Evolutionary conservation across 2,797 vertebrate species (phyloP).

Genomic region (Sebastes nivosus): DNA sequence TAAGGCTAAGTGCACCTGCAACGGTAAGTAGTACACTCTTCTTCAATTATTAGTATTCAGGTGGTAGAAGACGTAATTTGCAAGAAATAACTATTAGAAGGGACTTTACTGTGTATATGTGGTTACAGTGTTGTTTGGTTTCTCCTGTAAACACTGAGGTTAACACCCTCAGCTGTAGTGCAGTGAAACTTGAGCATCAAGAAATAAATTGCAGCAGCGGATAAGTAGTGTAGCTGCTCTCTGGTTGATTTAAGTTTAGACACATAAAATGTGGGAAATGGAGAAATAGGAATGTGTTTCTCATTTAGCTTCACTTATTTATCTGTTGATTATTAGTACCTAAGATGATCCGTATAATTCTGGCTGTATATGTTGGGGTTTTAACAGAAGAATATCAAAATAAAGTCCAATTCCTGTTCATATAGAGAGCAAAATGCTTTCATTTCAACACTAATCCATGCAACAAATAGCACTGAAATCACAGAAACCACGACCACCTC

Average conservation of each 20-base stretch:
- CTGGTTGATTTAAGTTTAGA: background rate
- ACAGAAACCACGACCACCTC: background rate
- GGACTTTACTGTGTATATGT: background rate
- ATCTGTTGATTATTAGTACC: background rate
- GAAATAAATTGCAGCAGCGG: background rate
- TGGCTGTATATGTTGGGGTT: background rate
- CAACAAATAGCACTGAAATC: background rate
- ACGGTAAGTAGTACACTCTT: constrained; percentile 16
- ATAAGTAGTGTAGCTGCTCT: background rate
- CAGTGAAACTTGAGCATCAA: background rate
- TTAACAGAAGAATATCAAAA: background rate
- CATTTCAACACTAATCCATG: background rate
- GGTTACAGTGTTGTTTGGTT: background rate
- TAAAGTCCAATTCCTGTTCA: background rate
- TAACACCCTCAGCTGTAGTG: background rate
- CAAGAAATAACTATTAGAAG: background rate
- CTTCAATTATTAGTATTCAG: background rate
- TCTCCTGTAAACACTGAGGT: background rate
- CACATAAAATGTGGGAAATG: background rate
- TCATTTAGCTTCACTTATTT: background rate
- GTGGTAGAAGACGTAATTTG: background rate
- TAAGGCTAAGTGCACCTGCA: background rate
- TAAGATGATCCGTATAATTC: no score
- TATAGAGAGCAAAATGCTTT: background rate
- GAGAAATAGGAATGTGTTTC: background rate